Conservation (phyloP, 2,113 vertebrate species). For the Tragulus kanchil region DNA sequence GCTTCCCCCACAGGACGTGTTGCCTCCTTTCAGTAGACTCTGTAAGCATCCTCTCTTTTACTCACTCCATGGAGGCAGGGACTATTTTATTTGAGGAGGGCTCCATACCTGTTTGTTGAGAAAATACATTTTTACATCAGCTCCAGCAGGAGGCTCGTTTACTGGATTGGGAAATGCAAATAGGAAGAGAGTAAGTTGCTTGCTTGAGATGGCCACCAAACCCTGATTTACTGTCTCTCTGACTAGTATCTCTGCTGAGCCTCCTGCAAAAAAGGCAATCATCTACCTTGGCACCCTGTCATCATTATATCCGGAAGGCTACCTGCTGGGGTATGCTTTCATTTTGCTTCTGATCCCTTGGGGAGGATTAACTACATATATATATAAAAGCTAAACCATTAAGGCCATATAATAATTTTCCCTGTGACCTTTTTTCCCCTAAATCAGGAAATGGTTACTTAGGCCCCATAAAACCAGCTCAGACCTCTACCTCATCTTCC, state of each 20-base stretch:
- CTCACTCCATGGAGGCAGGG: background rate
- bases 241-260: background rate
- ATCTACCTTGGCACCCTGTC: background rate
- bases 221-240: background rate
- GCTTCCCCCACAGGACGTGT: background rate
- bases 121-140: background rate
- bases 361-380: conserved; percentile 11
- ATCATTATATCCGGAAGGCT: background rate
- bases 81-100: background rate
- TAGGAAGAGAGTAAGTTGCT: background rate
- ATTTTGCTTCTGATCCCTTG: background rate
- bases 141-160: background rate
- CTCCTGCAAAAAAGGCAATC: background rate
- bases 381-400: conserved; percentile 4
- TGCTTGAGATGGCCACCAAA: background rate
- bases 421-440: background rate
- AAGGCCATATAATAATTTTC: background rate
- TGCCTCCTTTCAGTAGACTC: no score
- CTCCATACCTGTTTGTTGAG: background rate
- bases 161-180: background rate
- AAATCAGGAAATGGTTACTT: conserved; percentile 58
- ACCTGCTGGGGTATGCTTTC: background rate
- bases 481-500: background rate
- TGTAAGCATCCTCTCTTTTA: background rate
- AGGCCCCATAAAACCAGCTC: background rate